phyloP scores from a whole-genome alignment of 2,113 vertebrate genomes.

The Chaetodon auriga region DNA sequence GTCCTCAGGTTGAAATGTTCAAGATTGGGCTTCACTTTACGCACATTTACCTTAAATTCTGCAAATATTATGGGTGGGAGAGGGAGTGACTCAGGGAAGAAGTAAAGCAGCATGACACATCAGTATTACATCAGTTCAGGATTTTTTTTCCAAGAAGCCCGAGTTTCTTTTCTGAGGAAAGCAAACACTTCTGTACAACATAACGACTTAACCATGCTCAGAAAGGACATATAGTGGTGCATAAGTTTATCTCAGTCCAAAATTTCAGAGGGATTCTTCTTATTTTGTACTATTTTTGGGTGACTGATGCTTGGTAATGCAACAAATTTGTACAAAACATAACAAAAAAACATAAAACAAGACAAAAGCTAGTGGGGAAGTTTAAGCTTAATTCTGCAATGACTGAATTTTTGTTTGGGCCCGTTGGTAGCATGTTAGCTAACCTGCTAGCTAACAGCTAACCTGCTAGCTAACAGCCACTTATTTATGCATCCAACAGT shows the following conservation, averaged over 20 bases:
- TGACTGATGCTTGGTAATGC: not conserved
- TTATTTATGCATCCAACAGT: not conserved
- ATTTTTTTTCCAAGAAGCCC: conserved; percentile 21
- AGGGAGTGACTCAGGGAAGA: conserved; percentile 63
- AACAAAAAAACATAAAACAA: too few species aligned
- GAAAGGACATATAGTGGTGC: not conserved
- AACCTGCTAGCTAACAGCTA: too few species aligned
- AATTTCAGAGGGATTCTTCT: not conserved
- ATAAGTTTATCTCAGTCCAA: not conserved
- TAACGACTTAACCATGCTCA: not conserved
- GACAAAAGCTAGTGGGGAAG: not conserved
- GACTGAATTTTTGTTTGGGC: not conserved
- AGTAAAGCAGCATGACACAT: conserved; percentile 66
- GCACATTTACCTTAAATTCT: not conserved
- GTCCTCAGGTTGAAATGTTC: not conserved
- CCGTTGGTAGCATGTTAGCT: too few species aligned
- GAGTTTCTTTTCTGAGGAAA: not conserved
- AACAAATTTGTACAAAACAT: not conserved
- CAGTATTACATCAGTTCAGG: conserved; percentile 60
- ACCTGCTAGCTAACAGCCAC: too few species aligned
- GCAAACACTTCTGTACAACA: not conserved
- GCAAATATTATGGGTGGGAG: conserved; percentile 43
- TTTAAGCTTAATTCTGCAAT: not conserved
- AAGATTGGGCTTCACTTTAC: not conserved
- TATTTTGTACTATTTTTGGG: not conserved